Percentiles rank a stretch among this genome's conserved stretches.
Evolutionary conservation across 2,888 invertebrate genomes (phyloP).

Genomic region (Leptogaster cylindrica): DNA sequence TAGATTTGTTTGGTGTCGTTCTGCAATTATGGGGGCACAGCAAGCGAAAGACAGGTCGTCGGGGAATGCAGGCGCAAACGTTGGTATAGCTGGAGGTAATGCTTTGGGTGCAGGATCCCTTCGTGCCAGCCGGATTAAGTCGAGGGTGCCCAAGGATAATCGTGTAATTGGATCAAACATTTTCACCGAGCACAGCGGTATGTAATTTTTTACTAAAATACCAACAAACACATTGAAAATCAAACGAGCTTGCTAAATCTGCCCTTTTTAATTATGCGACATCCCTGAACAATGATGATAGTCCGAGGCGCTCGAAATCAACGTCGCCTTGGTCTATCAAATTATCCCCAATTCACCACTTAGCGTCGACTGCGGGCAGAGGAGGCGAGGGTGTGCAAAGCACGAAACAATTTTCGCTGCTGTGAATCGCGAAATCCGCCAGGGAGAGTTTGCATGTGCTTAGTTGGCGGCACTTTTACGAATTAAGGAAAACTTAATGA

Average conservation of each 20-base stretch:
- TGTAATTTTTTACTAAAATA: conserved; percentile 64
- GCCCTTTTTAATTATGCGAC: not conserved
- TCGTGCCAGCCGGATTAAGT: conserved; percentile 76
- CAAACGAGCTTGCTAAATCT: conserved; percentile 1
- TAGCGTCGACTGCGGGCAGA: not conserved
- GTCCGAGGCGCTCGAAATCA: conserved; percentile 3
- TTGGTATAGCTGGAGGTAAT: conserved; percentile 46
- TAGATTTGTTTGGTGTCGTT: conserved; percentile 60
- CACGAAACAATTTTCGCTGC: not conserved
- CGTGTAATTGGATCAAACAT: conserved; percentile 87
- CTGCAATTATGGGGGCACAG: conserved; percentile 82
- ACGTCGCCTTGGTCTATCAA: conserved; percentile 16
- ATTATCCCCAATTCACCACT: conserved; percentile 18
- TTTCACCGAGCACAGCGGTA: conserved; percentile 94
- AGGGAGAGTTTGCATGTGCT: conserved; percentile 9
- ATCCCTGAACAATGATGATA: not conserved
- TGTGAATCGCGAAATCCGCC: not conserved
- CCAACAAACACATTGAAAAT: no score
- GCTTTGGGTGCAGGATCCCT: conserved; percentile 64
- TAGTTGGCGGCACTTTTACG: not conserved
- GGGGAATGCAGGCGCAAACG: conserved; percentile 62
- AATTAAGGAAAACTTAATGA: conserved; percentile 5
- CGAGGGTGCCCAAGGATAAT: conserved; percentile 77
- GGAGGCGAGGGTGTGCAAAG: conserved; percentile 10
- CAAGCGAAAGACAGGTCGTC: conserved; percentile 87